phyloP scores from a whole-genome alignment of 2,113 vertebrate genomes.

The Odocoileus hemionus region DNA sequence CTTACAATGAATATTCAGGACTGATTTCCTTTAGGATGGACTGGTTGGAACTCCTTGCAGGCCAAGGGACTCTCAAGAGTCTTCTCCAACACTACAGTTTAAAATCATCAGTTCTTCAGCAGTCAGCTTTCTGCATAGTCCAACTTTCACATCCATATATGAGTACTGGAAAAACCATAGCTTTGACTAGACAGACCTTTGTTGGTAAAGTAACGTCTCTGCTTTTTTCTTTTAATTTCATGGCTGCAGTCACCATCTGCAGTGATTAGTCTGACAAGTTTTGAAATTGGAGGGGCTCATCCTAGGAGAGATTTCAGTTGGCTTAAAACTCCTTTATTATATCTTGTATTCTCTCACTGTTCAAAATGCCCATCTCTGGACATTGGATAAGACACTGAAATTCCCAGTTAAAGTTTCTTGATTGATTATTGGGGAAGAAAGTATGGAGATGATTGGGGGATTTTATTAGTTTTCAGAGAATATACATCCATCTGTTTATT shows the following conservation, averaged over 20 bases:
- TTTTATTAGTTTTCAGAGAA: conserved; percentile 36
- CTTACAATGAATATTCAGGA: not conserved
- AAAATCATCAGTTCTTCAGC: not conserved
- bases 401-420: not conserved
- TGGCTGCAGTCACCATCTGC: not conserved
- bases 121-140: not conserved
- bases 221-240: not conserved
- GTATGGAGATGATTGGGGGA: not conserved
- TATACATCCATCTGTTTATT: not conserved
- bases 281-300: not conserved
- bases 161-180: not conserved
- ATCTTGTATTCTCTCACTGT: not conserved
- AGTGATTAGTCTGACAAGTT: not conserved
- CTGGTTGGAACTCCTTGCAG: not conserved
- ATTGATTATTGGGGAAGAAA: not conserved
- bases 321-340: not conserved
- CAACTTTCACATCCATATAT: not conserved
- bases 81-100: not conserved
- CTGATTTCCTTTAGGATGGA: not conserved
- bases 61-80: not conserved
- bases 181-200: not conserved
- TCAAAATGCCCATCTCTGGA: not conserved
- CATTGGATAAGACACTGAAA: not conserved
- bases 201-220: not conserved
- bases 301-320: not conserved